Evolutionary conservation across 2,113 vertebrate species (phyloP).

Genomic region (Copsychus sechellarum): DNA sequence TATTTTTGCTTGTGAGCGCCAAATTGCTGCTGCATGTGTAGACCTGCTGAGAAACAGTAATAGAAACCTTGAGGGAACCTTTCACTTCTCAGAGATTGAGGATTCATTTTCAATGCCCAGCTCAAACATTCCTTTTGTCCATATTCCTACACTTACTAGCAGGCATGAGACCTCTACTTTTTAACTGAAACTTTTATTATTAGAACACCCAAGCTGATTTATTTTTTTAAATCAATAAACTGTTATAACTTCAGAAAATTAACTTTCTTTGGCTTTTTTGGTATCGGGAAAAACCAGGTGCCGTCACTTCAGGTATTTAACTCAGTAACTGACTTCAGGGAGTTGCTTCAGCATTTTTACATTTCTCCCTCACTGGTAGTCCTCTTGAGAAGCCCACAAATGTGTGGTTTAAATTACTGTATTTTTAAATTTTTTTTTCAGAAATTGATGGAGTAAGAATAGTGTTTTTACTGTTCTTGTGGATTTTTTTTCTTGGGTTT

Average conservation of each 20-base stretch:
- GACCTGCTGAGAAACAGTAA: constrained; percentile 28
- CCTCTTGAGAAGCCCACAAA: not conserved
- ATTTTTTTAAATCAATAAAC: not conserved
- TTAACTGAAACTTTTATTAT: not conserved
- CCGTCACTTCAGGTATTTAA: not conserved
- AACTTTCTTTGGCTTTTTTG: not conserved
- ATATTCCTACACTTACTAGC: not conserved
- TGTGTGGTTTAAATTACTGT: not conserved
- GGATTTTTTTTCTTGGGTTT: not conserved
- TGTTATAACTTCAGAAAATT: not conserved
- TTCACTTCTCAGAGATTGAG: not conserved
- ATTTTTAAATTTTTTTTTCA: not conserved
- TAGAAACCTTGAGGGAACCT: constrained; percentile 9
- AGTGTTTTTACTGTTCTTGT: not conserved
- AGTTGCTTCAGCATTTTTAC: not conserved
- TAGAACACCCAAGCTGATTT: not conserved
- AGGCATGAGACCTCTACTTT: not conserved
- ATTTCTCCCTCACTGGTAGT: not conserved
- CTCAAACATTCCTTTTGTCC: not conserved
- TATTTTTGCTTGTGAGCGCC: constrained; percentile 22
- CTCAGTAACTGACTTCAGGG: not conserved
- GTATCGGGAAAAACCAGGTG: not conserved
- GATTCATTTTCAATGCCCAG: not conserved
- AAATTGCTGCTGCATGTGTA: not conserved
- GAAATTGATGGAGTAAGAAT: not conserved